phyloP scores from a whole-genome alignment of 1,140 invertebrate genomes.

The Drosophila asahinai region DNA sequence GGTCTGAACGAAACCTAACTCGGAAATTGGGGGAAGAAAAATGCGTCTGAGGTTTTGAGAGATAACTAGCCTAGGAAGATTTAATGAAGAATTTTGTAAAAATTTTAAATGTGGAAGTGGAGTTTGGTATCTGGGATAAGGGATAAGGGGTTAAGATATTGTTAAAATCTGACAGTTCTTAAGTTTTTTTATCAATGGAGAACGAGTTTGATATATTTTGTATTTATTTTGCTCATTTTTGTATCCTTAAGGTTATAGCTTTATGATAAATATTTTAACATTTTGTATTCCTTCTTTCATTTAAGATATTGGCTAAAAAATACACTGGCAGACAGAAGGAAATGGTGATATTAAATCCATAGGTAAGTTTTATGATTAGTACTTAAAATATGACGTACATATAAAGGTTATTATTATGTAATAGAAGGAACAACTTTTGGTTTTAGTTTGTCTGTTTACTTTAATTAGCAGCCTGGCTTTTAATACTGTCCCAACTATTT shows the following conservation, averaged over 20 bases:
- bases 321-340: not conserved
- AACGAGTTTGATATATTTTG: not conserved
- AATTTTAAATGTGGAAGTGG: not conserved
- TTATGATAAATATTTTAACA: not conserved
- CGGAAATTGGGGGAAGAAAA: not conserved
- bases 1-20: slow-evolving; percentile 3
- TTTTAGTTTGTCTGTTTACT: not conserved
- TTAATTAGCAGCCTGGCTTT: slow-evolving; percentile 1
- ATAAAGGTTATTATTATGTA: not conserved
- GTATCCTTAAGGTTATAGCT: not conserved
- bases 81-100: not conserved
- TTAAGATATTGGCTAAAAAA: not conserved
- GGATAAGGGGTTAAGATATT: not conserved
- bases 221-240: not conserved
- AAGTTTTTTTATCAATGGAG: not conserved
- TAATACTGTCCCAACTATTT: not conserved
- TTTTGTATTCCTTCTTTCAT: not conserved
- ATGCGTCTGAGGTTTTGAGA: not conserved
- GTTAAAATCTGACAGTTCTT: not conserved
- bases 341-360: slow-evolving; percentile 8
- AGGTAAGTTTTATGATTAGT: slow-evolving; percentile 12
- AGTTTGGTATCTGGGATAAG: not conserved
- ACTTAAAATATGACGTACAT: not conserved
- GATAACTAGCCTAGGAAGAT: not conserved
- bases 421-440: not conserved